These are phyloP conservation scores for Plectropomus leopardus DNA, from an alignment of 2,113 vertebrate species.

Conservation along the genomic window DNA sequence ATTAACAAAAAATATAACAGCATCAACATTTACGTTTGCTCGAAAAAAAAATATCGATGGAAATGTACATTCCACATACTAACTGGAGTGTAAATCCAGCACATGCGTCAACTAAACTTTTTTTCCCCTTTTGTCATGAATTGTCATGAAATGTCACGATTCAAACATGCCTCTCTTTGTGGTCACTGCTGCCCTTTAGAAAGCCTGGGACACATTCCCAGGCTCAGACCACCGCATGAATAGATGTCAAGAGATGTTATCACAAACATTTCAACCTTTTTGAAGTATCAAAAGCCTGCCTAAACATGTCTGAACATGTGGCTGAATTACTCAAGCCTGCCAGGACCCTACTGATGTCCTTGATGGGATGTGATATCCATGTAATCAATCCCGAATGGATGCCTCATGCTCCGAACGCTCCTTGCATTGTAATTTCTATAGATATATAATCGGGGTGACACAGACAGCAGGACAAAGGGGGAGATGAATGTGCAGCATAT, in stretches of 20 bases:
- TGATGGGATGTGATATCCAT: constrained; percentile 74
- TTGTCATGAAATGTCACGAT: constrained; percentile 65
- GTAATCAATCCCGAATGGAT: constrained; percentile 69
- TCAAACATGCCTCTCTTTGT: constrained; percentile 49
- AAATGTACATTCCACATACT: not conserved
- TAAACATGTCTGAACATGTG: constrained; percentile 70
- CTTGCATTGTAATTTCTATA: constrained; percentile 66
- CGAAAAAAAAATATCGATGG: not conserved
- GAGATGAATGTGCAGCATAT: constrained; percentile 46
- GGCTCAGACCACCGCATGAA: constrained; percentile 60
- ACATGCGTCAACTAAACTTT: constrained; percentile 2
- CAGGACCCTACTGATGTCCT: constrained; percentile 62
- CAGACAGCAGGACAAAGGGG: constrained; percentile 40
- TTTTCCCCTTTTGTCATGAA: constrained; percentile 28
- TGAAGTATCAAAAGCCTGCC: constrained; percentile 71
- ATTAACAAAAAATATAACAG: too few species aligned
- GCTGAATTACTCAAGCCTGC: constrained; percentile 66
- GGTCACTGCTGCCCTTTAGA: constrained; percentile 71
- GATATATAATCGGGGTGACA: constrained; percentile 59
- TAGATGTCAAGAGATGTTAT: constrained; percentile 77
- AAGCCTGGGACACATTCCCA: constrained; percentile 33
- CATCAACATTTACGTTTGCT: too few species aligned
- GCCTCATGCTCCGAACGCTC: constrained; percentile 44
- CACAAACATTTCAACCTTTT: constrained; percentile 73
- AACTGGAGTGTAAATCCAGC: not conserved